These are phyloP conservation scores for Xestoiulus laeticollis DNA, from an alignment of 2,888 invertebrate species.

Conservation along the genomic window DNA sequence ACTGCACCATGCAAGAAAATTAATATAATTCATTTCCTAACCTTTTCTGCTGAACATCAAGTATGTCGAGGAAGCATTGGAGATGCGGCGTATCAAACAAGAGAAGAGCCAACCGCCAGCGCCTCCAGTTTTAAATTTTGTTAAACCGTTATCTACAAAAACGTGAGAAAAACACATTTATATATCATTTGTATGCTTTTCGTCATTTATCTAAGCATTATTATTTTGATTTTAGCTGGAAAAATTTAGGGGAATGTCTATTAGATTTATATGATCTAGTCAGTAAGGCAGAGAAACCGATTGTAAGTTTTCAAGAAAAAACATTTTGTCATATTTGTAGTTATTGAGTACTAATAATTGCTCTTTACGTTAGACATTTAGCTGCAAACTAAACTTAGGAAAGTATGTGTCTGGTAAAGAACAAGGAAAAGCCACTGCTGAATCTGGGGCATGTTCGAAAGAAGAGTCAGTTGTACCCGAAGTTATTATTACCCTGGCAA, in stretches of 20 bases:
- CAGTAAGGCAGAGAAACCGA: conserved; percentile 58
- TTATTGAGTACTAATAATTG: neutral
- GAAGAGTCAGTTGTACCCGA: neutral
- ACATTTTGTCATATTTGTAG: too few relatives aligned
- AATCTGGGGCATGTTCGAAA: neutral
- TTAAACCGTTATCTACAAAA: conserved; percentile 60
- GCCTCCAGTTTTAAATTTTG: conserved; percentile 60
- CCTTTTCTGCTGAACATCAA: neutral
- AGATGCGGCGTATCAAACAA: conserved; percentile 61
- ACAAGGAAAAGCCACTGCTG: neutral
- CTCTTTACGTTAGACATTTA: conserved; percentile 60
- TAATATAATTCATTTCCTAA: neutral
- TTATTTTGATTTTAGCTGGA: conserved; percentile 62
- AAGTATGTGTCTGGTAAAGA: conserved; percentile 55
- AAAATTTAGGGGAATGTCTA: conserved; percentile 62
- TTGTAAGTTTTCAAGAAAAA: conserved; percentile 59
- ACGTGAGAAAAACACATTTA: conserved; percentile 59
- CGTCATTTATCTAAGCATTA: neutral
- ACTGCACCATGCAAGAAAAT: too few relatives aligned
- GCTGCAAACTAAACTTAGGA: conserved; percentile 60
- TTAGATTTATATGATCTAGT: conserved; percentile 62
- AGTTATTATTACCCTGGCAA: neutral
- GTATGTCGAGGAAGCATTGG: conserved; percentile 61
- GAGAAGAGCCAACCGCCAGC: conserved; percentile 61
- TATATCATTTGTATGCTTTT: neutral